Conservation (phyloP, 1,140 invertebrate species). For the Nomia melanderi region DNA sequence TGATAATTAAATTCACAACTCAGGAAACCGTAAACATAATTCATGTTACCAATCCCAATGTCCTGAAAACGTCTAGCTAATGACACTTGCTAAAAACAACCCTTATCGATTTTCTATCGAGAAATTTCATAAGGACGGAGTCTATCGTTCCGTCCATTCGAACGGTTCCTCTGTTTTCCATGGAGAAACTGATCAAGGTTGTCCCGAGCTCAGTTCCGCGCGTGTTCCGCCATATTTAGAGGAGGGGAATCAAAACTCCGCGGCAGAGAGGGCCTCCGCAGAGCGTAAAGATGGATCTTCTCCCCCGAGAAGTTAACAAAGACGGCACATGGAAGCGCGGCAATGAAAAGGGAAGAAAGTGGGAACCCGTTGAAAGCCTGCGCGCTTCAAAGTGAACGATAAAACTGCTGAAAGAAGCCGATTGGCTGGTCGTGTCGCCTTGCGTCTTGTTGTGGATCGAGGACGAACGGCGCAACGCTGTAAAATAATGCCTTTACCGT, state of each 20-base stretch:
- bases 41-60: too few species aligned
- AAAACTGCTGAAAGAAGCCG: constrained; percentile 35
- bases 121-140: too few species aligned
- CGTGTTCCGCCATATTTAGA: constrained; percentile 5
- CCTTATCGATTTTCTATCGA: too few species aligned
- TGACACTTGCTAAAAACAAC: too few species aligned
- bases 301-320: constrained; percentile 11
- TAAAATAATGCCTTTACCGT: constrained; percentile 52
- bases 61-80: too few species aligned
- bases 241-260: constrained; percentile 10
- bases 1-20: too few species aligned
- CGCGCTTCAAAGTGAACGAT: constrained; percentile 36
- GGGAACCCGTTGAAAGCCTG: constrained; percentile 22
- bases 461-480: constrained; percentile 37
- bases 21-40: too few species aligned
- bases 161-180: too few species aligned
- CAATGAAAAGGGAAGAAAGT: constrained; percentile 18
- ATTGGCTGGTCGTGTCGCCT: constrained; percentile 34
- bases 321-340: not conserved
- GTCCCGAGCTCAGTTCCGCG: too few species aligned
- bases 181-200: too few species aligned
- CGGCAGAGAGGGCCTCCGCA: not conserved
- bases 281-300: not conserved
- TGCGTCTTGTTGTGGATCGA: constrained; percentile 24
- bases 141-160: too few species aligned